Evolutionary conservation across 2,888 invertebrate genomes (phyloP), one percentile per base, ranked within the genome.

Genomic region (Paralinhomoeus sp.): DNA sequence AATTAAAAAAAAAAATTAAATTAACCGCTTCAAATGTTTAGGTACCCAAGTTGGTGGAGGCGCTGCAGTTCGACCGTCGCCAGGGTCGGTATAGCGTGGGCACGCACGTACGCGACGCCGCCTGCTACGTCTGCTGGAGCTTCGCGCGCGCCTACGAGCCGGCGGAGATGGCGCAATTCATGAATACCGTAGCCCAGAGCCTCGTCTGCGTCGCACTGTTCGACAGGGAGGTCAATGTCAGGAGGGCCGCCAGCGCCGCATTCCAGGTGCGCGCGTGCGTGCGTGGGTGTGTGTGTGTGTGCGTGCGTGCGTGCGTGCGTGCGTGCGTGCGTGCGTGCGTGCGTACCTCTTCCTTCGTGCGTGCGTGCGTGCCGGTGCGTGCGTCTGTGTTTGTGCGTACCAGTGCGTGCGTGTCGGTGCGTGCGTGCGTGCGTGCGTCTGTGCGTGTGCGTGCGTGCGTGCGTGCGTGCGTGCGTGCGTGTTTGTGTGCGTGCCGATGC

Each of bases 91-190:
- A 64, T 54, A 79, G 80, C 1, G 80, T 84, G 5, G 89, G 89
- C 0, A 75, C 80, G 21, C 80, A 85, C 57, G 85, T 97, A 24
- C 71, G 97, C 40, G 97, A 99, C 69, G 76, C 93, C 0, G 91
- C 93, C n/a, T 97, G 93, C 63, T 97, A 91, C 65, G 85, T 93
- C 49, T 80, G 84, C 52, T 99, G 97, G 97, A 21, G 21, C 9
- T 9, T 39, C 7, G 35, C 39, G 81, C 85, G 40, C 7, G 34
- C 33, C 21, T 40, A 51, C 43, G 51, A 52, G 54, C 79, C 81
- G 0, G 62, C 71, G 15, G 76, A 82, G 47, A 70, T 93, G 35
- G 69, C 73, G 44, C 81, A 81, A 0, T 78, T 80, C 62, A 81
- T 89, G 0, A 67, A 73, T 43, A 69, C 74, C 48, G 77, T 93